These are phyloP conservation scores for Emydocephalus ijimae DNA, from an alignment of 2,113 vertebrate genomes.

Conservation along the genomic window DNA sequence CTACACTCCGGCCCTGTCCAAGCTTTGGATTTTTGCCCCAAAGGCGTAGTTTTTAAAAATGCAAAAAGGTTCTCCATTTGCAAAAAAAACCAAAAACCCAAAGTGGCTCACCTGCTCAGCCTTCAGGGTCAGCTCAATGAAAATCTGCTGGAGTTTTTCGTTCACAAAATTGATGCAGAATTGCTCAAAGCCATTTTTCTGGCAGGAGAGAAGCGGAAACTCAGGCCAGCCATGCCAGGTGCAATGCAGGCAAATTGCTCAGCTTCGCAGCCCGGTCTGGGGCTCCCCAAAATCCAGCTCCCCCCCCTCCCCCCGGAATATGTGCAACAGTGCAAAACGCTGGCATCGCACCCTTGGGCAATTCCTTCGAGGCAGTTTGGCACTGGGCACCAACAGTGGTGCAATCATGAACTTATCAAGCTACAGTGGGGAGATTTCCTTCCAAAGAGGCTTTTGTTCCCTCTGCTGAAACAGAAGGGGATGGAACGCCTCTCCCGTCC, in stretches of 20 bases:
- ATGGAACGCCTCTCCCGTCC: not conserved
- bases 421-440: not conserved
- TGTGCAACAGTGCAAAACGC: not conserved
- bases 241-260: not conserved
- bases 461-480: not conserved
- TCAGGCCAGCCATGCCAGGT: not conserved
- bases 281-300: not conserved
- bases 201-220: not conserved
- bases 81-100: too few species aligned
- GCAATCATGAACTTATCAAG: not conserved
- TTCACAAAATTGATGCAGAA: slow-evolving; percentile 86
- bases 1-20: not conserved
- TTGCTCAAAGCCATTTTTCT: slow-evolving; percentile 82
- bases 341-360: not conserved
- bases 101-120: slow-evolving; percentile 73
- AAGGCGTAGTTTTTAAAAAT: not conserved
- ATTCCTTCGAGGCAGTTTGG: not conserved
- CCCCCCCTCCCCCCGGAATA: not conserved
- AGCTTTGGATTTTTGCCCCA: rapidly evolving
- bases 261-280: not conserved
- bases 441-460: not conserved
- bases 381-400: not conserved
- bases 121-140: slow-evolving; percentile 81
- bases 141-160: slow-evolving; percentile 84
- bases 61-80: rapidly evolving